A percentile compares a stretch with the other conserved stretches of the same genome.
These are phyloP conservation scores for Phrynosoma platyrhinos DNA, from an alignment of 2,113 vertebrate genomes.

Conservation along the genomic window DNA sequence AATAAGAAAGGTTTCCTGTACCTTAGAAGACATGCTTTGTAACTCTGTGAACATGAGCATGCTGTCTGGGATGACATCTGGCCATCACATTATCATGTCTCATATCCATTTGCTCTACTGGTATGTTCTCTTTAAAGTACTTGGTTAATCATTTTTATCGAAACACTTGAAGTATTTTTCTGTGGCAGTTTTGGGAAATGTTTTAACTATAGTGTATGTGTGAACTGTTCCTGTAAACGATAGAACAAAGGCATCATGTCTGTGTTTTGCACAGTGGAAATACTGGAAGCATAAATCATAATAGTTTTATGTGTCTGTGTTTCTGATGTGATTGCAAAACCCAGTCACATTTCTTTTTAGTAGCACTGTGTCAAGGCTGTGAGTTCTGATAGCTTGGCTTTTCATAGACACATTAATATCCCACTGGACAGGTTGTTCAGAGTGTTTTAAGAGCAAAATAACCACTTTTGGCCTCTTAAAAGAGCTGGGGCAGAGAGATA, in stretches of 20 bases:
- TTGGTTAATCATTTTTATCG: slow-evolving; percentile 32
- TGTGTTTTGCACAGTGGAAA: slow-evolving; percentile 34
- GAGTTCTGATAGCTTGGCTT: slow-evolving; percentile 28
- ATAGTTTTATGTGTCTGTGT: slow-evolving; percentile 8
- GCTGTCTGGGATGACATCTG: slow-evolving; percentile 57
- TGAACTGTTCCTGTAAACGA: slow-evolving; percentile 20
- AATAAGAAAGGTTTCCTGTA: background rate
- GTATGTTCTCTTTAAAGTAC: slow-evolving; percentile 46
- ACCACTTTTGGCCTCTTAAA: slow-evolving; percentile 10
- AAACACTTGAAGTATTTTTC: slow-evolving; percentile 44
- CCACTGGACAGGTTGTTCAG: background rate
- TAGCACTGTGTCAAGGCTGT: slow-evolving; percentile 16
- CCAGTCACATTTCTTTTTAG: slow-evolving; percentile 1
- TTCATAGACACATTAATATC: slow-evolving; percentile 26
- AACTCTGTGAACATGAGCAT: slow-evolving; percentile 40
- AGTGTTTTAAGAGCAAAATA: slow-evolving; percentile 33
- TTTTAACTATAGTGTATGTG: slow-evolving; percentile 11
- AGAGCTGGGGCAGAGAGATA: background rate
- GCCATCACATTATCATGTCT: slow-evolving; percentile 51
- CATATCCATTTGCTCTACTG: slow-evolving; percentile 18
- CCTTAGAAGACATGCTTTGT: slow-evolving; percentile 25
- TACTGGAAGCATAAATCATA: slow-evolving; percentile 33
- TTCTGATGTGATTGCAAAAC: slow-evolving; percentile 22
- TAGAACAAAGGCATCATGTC: slow-evolving; percentile 12
- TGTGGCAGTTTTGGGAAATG: slow-evolving; percentile 25